Conservation (phyloP, 1,140 invertebrate species). For the Macrobrachium rosenbergii region DNA sequence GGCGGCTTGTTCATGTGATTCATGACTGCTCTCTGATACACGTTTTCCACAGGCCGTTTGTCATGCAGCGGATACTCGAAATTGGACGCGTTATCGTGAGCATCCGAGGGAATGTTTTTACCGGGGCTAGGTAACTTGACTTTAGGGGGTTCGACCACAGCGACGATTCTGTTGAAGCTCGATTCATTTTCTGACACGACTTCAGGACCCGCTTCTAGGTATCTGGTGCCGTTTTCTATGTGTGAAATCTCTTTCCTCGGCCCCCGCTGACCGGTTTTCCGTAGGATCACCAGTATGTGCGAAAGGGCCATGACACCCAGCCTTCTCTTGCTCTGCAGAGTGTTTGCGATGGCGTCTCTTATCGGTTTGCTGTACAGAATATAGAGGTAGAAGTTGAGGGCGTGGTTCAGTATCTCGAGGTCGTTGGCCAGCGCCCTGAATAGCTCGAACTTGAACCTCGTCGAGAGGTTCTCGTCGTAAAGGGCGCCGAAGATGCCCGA, state of each 20-base stretch:
- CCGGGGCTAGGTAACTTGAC: too few species aligned
- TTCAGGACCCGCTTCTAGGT: too few species aligned
- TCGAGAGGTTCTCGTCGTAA: slow-evolving; percentile 65
- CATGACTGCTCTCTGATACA: not conserved
- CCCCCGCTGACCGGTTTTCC: too few species aligned
- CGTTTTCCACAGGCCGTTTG: not conserved
- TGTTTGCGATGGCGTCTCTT: not conserved
- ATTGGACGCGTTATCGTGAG: too few species aligned
- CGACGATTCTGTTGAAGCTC: too few species aligned
- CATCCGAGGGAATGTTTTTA: too few species aligned
- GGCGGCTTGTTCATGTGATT: not conserved
- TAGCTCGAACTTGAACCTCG: slow-evolving; percentile 67
- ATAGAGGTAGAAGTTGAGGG: slow-evolving; percentile 69
- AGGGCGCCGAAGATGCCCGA: slow-evolving; percentile 67
- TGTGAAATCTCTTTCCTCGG: too few species aligned
- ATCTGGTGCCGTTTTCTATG: too few species aligned
- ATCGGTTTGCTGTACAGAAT: slow-evolving; percentile 67
- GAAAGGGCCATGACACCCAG: not conserved
- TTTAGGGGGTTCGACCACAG: too few species aligned
- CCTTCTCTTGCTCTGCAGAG: not conserved
- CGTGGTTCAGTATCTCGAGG: slow-evolving; percentile 68
- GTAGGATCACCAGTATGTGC: not conserved
- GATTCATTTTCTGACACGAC: too few species aligned
- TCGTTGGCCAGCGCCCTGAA: slow-evolving; percentile 68
- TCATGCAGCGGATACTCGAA: not conserved